Conservation (phyloP, 2,797 vertebrate genomes). For the Bovichtus diacanthus region DNA sequence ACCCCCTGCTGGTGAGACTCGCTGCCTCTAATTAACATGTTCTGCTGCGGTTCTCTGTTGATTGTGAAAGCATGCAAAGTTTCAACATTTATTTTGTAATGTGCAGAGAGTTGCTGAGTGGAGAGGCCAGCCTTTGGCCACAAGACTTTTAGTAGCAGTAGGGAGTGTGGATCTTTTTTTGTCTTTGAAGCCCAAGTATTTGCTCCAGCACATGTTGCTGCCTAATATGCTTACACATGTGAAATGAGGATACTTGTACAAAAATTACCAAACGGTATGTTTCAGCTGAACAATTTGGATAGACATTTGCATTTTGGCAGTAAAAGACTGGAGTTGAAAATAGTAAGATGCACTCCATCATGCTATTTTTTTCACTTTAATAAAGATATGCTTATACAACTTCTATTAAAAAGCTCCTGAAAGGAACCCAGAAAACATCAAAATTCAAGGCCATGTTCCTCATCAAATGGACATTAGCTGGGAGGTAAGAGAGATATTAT, state of each 20-base stretch:
- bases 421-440: constrained; percentile 92
- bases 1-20: constrained; percentile 87
- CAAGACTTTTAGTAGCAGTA: constrained; percentile 3
- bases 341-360: neutral
- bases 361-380: neutral
- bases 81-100: constrained; percentile 39
- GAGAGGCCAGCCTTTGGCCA: constrained; percentile 7
- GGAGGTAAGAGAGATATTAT: constrained; percentile 86
- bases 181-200: constrained; percentile 21
- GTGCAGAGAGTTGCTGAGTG: neutral
- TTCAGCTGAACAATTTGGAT: neutral
- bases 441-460: constrained; percentile 89
- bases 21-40: constrained; percentile 45
- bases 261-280: neutral
- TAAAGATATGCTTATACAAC: neutral
- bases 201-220: constrained; percentile 14
- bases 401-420: constrained; percentile 89
- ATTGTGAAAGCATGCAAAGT: constrained; percentile 26
- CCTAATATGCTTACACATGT: constrained; percentile 14
- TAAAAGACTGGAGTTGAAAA: neutral
- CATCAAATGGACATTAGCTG: constrained; percentile 96
- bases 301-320: constrained; percentile 3
- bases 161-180: constrained; percentile 22
- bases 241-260: constrained; percentile 10
- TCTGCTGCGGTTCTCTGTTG: constrained; percentile 23